A percentile compares a stretch with the other conserved stretches of the same genome.
These are phyloP conservation scores for Dermatemys mawii DNA, from an alignment of 2,113 vertebrate species.

Conservation along the genomic window DNA sequence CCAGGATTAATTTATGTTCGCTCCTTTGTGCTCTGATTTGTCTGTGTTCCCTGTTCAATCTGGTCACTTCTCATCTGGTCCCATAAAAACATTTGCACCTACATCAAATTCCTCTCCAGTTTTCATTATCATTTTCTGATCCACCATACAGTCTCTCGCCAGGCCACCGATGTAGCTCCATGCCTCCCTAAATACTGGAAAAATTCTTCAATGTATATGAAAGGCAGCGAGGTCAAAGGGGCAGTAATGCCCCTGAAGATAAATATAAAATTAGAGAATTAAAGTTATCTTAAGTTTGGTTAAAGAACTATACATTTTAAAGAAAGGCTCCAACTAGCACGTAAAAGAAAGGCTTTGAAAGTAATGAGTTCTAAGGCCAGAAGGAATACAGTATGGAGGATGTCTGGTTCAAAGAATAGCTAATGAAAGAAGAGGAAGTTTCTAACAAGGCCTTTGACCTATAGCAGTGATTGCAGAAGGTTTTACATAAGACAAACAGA, in stretches of 20 bases:
- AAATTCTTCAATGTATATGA: background rate
- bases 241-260: background rate
- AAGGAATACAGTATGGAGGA: background rate
- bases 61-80: background rate
- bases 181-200: background rate
- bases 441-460: no score
- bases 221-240: rapidly evolving
- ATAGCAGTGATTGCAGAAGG: no score
- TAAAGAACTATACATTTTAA: background rate
- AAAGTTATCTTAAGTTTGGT: background rate
- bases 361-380: background rate
- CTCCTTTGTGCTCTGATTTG: background rate
- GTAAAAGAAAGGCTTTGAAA: background rate
- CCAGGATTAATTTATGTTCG: background rate
- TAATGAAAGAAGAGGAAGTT: background rate
- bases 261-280: background rate
- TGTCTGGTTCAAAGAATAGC: background rate
- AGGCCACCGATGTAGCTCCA: background rate
- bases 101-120: background rate
- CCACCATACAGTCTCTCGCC: background rate
- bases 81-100: background rate
- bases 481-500: no score
- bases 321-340: background rate
- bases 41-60: background rate
- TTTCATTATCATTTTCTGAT: background rate